These are phyloP conservation scores for Zaprionus davidi DNA, from an alignment of 1,140 invertebrate species.

Conservation along the genomic window DNA sequence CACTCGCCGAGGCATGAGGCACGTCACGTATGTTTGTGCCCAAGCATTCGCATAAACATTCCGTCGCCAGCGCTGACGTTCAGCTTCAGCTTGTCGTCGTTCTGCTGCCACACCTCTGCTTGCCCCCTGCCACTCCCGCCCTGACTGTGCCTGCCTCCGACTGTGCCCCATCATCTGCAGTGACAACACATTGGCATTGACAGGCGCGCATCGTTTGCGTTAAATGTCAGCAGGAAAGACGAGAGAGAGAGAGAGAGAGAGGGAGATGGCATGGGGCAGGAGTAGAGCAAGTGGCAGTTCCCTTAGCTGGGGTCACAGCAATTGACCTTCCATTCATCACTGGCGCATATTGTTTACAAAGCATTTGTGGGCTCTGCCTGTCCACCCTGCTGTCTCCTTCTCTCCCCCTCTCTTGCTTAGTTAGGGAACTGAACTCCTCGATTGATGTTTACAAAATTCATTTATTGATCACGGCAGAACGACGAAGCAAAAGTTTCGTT, in stretches of 20 bases:
- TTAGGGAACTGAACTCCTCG: slow-evolving; percentile 35
- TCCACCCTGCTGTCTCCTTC: neutral
- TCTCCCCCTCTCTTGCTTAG: neutral
- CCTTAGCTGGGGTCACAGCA: slow-evolving; percentile 65
- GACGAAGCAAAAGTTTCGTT: slow-evolving; percentile 51
- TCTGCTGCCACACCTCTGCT: neutral
- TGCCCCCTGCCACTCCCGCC: neutral
- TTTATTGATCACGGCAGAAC: slow-evolving; percentile 67
- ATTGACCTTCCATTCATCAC: slow-evolving; percentile 82
- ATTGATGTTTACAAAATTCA: slow-evolving; percentile 79
- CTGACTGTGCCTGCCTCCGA: neutral
- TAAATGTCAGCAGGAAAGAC: slow-evolving; percentile 66
- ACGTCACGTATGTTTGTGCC: slow-evolving; percentile 78
- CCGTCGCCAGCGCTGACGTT: slow-evolving; percentile 45
- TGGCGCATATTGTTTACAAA: slow-evolving; percentile 67
- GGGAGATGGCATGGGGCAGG: neutral
- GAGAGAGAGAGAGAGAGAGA: neutral
- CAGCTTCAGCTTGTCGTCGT: slow-evolving; percentile 9
- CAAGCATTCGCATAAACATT: slow-evolving; percentile 81
- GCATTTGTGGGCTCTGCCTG: slow-evolving; percentile 42
- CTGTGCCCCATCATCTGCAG: slow-evolving; percentile 26
- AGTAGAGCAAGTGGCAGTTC: slow-evolving; percentile 12
- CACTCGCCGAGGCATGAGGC: slow-evolving; percentile 36
- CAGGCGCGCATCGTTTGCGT: slow-evolving; percentile 70
- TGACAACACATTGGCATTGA: slow-evolving; percentile 77